phyloP scores from a whole-genome alignment of 2,797 vertebrate species.

The Natrix natrix region DNA sequence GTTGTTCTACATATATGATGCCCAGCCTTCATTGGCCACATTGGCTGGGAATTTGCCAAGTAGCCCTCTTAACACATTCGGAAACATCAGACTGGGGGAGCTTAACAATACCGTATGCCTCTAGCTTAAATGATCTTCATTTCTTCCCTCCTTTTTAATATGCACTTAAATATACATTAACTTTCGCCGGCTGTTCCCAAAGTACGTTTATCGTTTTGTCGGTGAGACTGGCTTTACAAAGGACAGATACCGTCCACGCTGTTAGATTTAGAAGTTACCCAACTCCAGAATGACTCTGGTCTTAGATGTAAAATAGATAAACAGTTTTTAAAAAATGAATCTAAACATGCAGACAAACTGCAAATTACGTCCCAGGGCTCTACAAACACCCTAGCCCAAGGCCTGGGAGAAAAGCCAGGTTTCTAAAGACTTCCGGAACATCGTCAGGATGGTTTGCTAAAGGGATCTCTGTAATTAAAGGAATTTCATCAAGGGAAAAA shows the following conservation, averaged over 20 bases:
- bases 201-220: slow-evolving; percentile 28
- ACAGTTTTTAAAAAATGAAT: neutral
- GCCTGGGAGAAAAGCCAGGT: neutral
- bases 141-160: too few relatives aligned
- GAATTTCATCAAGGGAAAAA: slow-evolving; percentile 50
- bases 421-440: neutral
- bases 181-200: slow-evolving; percentile 27
- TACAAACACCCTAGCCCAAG: neutral
- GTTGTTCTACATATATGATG: neutral
- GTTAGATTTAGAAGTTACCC: neutral
- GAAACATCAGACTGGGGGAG: neutral
- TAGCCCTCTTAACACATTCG: neutral
- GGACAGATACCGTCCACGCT: slow-evolving; percentile 23
- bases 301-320: neutral
- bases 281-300: neutral
- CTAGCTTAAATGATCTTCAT: neutral
- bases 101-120: neutral
- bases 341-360: neutral
- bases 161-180: neutral
- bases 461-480: slow-evolving; percentile 45
- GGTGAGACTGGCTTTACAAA: slow-evolving; percentile 29
- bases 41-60: neutral
- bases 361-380: neutral
- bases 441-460: neutral
- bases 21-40: neutral